Conservation (phyloP, 2,797 vertebrate species). For the Takifugu rubripes region DNA sequence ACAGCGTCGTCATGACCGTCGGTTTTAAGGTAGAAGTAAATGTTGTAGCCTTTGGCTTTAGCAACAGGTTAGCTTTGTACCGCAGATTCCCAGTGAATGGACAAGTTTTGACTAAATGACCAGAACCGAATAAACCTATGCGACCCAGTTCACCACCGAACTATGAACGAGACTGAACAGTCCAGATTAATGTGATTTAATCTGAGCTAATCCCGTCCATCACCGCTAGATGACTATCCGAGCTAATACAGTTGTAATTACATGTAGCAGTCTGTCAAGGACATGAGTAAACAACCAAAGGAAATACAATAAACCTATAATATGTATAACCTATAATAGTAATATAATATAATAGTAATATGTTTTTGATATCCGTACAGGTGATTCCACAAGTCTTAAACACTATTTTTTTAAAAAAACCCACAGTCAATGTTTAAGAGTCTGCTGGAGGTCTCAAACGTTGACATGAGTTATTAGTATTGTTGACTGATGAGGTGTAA, state of each 20-base stretch:
- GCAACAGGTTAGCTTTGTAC: conserved; percentile 13
- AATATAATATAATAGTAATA: no score
- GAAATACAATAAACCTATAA: not conserved
- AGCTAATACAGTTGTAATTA: not conserved
- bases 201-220: conserved; percentile 34
- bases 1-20: conserved; percentile 43
- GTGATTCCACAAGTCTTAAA: no score
- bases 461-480: no score
- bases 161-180: conserved; percentile 2
- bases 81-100: not conserved
- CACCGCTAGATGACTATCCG: not conserved
- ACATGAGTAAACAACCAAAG: no score
- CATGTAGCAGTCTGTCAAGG: no score
- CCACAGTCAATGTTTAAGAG: no score
- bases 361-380: no score
- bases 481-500: no score
- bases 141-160: not conserved
- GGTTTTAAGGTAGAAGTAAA: conserved; percentile 54
- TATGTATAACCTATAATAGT: no score
- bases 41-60: conserved; percentile 24
- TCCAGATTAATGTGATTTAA: conserved; percentile 22
- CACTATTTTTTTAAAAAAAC: no score
- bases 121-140: no score
- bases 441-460: no score
- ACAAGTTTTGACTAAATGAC: not conserved